phyloP scores from a whole-genome alignment of 2,888 invertebrate species.

The Phania funesta region DNA sequence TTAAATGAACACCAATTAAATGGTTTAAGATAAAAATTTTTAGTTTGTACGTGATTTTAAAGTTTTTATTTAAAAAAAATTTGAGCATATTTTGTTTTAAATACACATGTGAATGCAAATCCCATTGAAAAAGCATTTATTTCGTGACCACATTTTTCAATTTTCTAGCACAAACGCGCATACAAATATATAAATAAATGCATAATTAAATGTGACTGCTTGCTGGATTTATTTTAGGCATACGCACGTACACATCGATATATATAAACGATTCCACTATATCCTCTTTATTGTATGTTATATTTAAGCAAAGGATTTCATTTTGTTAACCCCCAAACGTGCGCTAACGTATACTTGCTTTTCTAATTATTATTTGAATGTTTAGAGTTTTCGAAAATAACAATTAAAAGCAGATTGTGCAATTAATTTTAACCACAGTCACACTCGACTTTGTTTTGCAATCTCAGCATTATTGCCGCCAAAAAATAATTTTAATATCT shows the following conservation, averaged over 20 bases:
- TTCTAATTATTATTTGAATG: slow-evolving; percentile 44
- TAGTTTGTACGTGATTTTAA: no score
- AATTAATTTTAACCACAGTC: slow-evolving; percentile 44
- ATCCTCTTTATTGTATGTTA: background rate
- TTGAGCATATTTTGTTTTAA: no score
- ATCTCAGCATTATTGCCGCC: background rate
- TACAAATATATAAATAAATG: no score
- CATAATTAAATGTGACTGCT: no score
- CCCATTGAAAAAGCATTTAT: slow-evolving; percentile 35
- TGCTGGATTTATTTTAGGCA: slow-evolving; percentile 6
- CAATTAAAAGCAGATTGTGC: slow-evolving; percentile 60
- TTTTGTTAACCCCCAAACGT: no score
- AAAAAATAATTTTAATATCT: slow-evolving; percentile 11
- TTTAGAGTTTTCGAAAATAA: slow-evolving; percentile 52
- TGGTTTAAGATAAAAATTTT: no score
- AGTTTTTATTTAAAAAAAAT: background rate
- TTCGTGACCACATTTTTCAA: slow-evolving; percentile 58
- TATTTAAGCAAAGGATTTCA: no score
- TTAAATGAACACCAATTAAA: no score
- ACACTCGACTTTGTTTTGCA: slow-evolving; percentile 16
- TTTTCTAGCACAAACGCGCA: no score
- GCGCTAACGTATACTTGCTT: background rate
- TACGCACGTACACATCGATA: background rate
- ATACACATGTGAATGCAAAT: slow-evolving; percentile 33
- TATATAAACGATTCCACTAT: background rate